These are phyloP conservation scores for Lagodon rhomboides DNA, from an alignment of 2,797 vertebrate genomes.

Conservation along the genomic window DNA sequence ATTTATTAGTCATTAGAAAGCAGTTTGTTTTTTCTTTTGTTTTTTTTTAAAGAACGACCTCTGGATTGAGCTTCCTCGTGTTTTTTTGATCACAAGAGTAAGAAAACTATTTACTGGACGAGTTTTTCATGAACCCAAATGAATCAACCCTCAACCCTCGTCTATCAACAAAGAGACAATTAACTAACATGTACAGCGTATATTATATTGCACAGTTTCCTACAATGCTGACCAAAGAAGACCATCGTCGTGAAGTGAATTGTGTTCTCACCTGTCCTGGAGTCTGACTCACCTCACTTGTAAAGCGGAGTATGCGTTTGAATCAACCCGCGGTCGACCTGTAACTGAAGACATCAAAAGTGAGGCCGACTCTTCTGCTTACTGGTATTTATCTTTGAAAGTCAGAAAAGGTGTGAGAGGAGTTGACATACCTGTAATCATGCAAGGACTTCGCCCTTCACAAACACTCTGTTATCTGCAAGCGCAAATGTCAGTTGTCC, in stretches of 20 bases:
- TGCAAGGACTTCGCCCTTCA: slow-evolving; percentile 32
- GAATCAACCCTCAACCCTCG: too few relatives aligned
- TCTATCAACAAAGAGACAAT: too few relatives aligned
- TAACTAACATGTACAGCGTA: too few relatives aligned
- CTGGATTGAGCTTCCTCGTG: too few relatives aligned
- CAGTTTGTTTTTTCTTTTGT: too few relatives aligned
- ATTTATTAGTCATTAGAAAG: too few relatives aligned
- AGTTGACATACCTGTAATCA: slow-evolving; percentile 13
- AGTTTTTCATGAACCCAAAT: too few relatives aligned
- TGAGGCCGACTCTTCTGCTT: neutral
- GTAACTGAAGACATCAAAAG: neutral
- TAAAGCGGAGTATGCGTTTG: neutral
- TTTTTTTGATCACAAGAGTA: too few relatives aligned
- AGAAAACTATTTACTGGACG: too few relatives aligned
- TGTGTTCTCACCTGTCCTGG: neutral
- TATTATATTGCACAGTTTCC: neutral
- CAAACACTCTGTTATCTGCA: slow-evolving; percentile 48
- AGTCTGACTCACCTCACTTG: neutral
- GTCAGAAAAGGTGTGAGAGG: neutral
- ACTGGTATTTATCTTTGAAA: slow-evolving; percentile 35
- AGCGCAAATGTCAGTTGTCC: slow-evolving; percentile 27
- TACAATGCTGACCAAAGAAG: neutral
- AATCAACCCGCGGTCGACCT: neutral
- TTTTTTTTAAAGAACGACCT: too few relatives aligned
- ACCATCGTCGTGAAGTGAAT: too few relatives aligned